Base-by-base conservation (phyloP, 2,113 vertebrate genomes). In the Hydrolagus affinis region DNA sequence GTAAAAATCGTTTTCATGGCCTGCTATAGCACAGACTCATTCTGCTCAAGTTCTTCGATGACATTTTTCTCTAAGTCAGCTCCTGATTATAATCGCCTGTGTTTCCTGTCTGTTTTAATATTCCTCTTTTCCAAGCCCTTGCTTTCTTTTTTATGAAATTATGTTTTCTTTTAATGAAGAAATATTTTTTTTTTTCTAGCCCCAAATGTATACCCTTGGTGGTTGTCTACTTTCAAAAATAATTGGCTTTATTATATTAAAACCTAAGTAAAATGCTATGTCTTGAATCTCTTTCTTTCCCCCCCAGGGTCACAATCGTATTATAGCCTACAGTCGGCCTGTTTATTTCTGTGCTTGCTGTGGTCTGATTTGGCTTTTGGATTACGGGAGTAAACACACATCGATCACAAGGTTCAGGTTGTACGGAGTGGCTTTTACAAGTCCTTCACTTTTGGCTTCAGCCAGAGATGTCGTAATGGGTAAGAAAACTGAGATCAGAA, bases 341-440 rank as follows among this genome's bases (percentile, higher is more conserved):
- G 97, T 97, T 91, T 99, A 99, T 93, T 99, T 99, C 94, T 99
- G 98, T 92, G 91, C 98, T 87, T 99, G 98, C 93, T 99, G 97
- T 91, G 96, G 94, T 89, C 95, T 99, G 90, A 97, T 99, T 91
- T 99, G 97, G 96, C 90, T 97, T 85, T 93, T 99, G 89, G 95
- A 99, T 92, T 95, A 97, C 89, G 93, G 95, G 91, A 98, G 97
- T 88, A 93, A 93, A 92, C 93, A 93, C 88, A 94, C 92, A 89
- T 92, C 93, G 85, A 92, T 94, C 28, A 91, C 94, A 83, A 94
- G 94, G 90, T 94, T 97, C 92, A 95, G 89, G 87, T 92, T 99
- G 85, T 99, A 99, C 73, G 97, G 98, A 87, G 93, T 98, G 88
- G 94, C 93, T 62, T 95, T 98, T 88, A 97, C 95, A 90, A 97